These are phyloP conservation scores for Galbula dea DNA, from an alignment of 2,113 vertebrate species.

Conservation along the genomic window DNA sequence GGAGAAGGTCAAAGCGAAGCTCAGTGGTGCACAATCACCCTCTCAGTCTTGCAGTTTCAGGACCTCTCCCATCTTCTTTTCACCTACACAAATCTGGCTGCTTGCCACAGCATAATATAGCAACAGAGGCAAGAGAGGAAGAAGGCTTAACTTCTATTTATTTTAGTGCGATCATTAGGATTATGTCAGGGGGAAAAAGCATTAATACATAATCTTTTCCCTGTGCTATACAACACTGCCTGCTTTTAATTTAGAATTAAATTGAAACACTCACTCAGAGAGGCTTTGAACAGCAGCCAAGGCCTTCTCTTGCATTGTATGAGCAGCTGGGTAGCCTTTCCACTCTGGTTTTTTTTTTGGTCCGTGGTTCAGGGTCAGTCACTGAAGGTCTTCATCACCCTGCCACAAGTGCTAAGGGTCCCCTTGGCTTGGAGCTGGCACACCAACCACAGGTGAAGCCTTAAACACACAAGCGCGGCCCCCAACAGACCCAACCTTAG, in stretches of 20 bases:
- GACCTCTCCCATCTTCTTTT: slow-evolving; percentile 46
- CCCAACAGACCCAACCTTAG: neutral
- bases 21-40: neutral
- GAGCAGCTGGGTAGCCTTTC: slow-evolving; percentile 83
- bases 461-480: neutral
- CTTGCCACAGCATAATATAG: slow-evolving; percentile 53
- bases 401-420: slow-evolving; percentile 64
- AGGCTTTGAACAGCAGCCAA: slow-evolving; percentile 88
- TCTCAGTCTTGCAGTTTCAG: slow-evolving; percentile 28
- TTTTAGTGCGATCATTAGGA: slow-evolving; percentile 89
- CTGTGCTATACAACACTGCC: slow-evolving; percentile 77
- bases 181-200: slow-evolving; percentile 81
- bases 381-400: slow-evolving; percentile 58
- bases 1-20: neutral
- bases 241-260: slow-evolving; percentile 84
- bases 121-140: slow-evolving; percentile 55
- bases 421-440: slow-evolving; percentile 5
- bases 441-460: neutral
- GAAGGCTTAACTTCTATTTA: slow-evolving; percentile 81
- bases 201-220: slow-evolving; percentile 87
- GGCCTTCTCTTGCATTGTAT: slow-evolving; percentile 78
- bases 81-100: slow-evolving; percentile 62
- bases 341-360: slow-evolving; percentile 34
- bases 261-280: slow-evolving; percentile 82
- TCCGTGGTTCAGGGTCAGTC: slow-evolving; percentile 35